A percentile compares a stretch with the other conserved stretches of the same genome.
Conservation (phyloP, 1,140 invertebrate species). For the Danaus plexippus region DNA sequence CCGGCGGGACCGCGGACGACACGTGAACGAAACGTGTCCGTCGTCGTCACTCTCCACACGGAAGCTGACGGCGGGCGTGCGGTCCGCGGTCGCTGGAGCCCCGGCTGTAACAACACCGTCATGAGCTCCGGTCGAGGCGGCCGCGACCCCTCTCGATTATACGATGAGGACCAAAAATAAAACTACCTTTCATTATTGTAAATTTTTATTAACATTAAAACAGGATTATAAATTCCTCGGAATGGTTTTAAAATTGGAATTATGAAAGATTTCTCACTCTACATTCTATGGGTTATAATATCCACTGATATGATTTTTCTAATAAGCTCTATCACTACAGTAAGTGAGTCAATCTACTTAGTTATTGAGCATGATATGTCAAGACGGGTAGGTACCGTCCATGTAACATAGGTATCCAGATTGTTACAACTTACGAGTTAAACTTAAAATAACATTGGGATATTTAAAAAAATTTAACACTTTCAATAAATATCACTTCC, state of each 20-base stretch:
- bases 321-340: too few relatives aligned
- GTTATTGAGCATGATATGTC: too few relatives aligned
- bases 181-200: constrained; percentile 6
- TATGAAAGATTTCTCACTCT: not conserved
- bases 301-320: too few relatives aligned
- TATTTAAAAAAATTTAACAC: too few relatives aligned
- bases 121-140: constrained; percentile 26
- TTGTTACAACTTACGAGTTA: too few relatives aligned
- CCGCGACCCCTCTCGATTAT: constrained; percentile 10
- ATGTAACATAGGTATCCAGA: too few relatives aligned
- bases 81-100: constrained; percentile 13
- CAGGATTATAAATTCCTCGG: constrained; percentile 10
- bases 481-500: too few relatives aligned
- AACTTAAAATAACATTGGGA: too few relatives aligned
- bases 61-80: constrained; percentile 52
- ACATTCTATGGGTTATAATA: too few relatives aligned
- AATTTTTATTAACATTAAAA: constrained; percentile 2
- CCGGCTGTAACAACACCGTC: constrained; percentile 25
- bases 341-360: too few relatives aligned
- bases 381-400: too few relatives aligned
- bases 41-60: constrained; percentile 54
- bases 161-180: constrained; percentile 10
- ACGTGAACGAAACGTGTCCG: constrained; percentile 48
- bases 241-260: constrained; percentile 15
- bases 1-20: constrained; percentile 25